Conservation (phyloP, 2,113 vertebrate genomes). For the Scomber colias region DNA sequence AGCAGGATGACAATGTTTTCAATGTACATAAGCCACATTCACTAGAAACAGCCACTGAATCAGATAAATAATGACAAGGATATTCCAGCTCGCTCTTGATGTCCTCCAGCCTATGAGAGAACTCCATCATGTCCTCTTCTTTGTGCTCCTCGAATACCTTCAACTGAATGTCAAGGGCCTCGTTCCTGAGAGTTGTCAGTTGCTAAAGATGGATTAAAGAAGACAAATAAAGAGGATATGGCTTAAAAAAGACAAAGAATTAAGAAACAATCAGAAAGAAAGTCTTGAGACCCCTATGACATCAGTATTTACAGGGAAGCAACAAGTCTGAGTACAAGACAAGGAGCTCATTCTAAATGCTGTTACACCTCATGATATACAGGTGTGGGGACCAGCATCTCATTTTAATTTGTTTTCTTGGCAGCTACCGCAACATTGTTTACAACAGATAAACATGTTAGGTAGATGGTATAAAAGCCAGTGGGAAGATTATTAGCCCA, state of each 20-base stretch:
- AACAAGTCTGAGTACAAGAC: slow-evolving; percentile 13
- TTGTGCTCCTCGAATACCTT: slow-evolving; percentile 98
- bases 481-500: slow-evolving; percentile 58
- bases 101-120: slow-evolving; percentile 95
- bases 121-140: slow-evolving; percentile 97
- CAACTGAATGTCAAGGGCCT: slow-evolving; percentile 96
- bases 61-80: slow-evolving; percentile 86
- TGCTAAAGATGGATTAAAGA: slow-evolving; percentile 60
- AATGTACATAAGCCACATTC: neutral
- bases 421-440: slow-evolving; percentile 49
- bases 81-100: slow-evolving; percentile 96
- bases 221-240: slow-evolving; percentile 27
- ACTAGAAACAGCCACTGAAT: slow-evolving; percentile 28
- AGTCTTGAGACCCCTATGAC: neutral
- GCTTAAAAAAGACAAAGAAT: neutral
- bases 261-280: slow-evolving; percentile 2
- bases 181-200: slow-evolving; percentile 87
- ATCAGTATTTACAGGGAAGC: neutral
- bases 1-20: neutral
- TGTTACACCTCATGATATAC: slow-evolving; percentile 42
- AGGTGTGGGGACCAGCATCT: slow-evolving; percentile 23
- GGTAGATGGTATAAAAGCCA: slow-evolving; percentile 55
- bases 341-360: slow-evolving; percentile 22
- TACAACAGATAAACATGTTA: slow-evolving; percentile 63
- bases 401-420: slow-evolving; percentile 55